Percentiles rank a stretch among this genome's conserved stretches.
phyloP scores from a whole-genome alignment of 2,888 invertebrate genomes.

The Penaeus monodon region DNA sequence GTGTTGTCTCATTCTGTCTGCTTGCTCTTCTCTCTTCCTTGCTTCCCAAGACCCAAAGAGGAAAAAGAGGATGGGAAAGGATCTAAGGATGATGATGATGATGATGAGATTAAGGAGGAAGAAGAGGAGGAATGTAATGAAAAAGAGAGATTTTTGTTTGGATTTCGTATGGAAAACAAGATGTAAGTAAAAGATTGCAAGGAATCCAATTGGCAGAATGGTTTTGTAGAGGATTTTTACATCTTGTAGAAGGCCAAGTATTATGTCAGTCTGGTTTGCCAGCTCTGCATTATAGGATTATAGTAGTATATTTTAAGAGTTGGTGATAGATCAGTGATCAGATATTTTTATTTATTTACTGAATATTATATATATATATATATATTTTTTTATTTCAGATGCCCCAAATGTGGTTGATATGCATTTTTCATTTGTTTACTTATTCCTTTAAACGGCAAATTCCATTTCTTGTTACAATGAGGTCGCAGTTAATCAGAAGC shows the following conservation, averaged over 20 bases:
- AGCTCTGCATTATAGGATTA: too few species aligned
- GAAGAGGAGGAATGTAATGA: slow-evolving; percentile 47
- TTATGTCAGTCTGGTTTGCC: background rate
- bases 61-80: slow-evolving; percentile 16
- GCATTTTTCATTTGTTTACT: background rate
- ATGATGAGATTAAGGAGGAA: slow-evolving; percentile 40
- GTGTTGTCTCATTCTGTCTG: too few species aligned
- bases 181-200: slow-evolving; percentile 46
- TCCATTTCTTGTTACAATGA: too few species aligned
- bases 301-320: too few species aligned
- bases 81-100: slow-evolving; percentile 29
- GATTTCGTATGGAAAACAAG: slow-evolving; percentile 48
- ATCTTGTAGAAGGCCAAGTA: slow-evolving; percentile 15
- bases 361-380: background rate
- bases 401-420: background rate
- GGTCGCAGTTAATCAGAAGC: too few species aligned
- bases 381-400: background rate
- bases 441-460: background rate
- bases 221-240: slow-evolving; percentile 15
- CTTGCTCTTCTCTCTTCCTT: background rate
- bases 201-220: slow-evolving; percentile 1
- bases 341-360: too few species aligned
- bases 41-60: slow-evolving; percentile 18
- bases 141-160: slow-evolving; percentile 51
- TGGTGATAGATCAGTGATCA: too few species aligned